Percentiles rank a stretch among this genome's conserved stretches.
Evolutionary conservation across 2,113 vertebrate genomes (phyloP).

Genomic region (Ceyx margarethae): DNA sequence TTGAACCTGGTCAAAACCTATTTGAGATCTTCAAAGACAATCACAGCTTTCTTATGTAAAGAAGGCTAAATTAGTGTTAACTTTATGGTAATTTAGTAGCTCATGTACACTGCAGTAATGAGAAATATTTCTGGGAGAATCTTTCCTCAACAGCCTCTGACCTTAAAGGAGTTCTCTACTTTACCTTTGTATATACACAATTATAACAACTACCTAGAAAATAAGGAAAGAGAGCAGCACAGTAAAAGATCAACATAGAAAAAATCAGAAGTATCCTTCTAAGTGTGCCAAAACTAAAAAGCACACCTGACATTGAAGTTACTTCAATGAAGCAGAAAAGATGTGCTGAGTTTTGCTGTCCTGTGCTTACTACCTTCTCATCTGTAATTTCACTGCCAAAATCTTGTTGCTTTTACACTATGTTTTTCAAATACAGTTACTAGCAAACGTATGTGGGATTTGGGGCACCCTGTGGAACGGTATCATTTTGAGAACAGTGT

Average conservation of each 20-base stretch:
- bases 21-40: constrained; percentile 69
- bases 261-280: not conserved
- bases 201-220: not conserved
- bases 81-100: constrained; percentile 54
- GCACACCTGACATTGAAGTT: not conserved
- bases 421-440: not conserved
- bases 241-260: not conserved
- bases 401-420: not conserved
- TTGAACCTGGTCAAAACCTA: constrained; percentile 62
- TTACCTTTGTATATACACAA: not conserved
- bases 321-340: not conserved
- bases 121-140: constrained; percentile 52
- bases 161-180: not conserved
- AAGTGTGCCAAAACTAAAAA: not conserved
- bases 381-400: not conserved
- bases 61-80: constrained; percentile 71
- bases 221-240: not conserved
- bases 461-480: not conserved
- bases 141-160: not conserved
- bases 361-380: not conserved
- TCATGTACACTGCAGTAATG: constrained; percentile 23
- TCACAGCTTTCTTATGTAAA: constrained; percentile 52
- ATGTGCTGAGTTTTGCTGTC: not conserved
- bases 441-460: not conserved
- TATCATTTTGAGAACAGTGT: not conserved